Evolutionary conservation across 2,888 invertebrate genomes (phyloP), one percentile per base, ranked within the genome.

Genomic region (Glaucopsyche alexis): DNA sequence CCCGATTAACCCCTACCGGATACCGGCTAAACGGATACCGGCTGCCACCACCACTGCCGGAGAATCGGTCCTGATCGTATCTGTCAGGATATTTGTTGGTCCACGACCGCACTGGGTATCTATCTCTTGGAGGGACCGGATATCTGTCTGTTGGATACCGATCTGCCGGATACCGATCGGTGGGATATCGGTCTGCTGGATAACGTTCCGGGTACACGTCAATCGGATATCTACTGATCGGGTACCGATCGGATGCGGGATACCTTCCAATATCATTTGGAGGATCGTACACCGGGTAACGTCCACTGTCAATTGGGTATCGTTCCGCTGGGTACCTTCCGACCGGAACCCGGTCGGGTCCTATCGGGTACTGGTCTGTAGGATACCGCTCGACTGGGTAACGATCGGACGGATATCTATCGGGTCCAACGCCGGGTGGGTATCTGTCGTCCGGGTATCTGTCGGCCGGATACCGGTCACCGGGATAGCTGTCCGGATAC

Each of bases 361-460:
- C 86, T 78, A 94, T 93, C 14, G 93, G 93, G 64, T 83, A 83
- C 29, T 29, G 29, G n/a, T 80, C 81, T 66, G 81, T 77, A 7
- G 94, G 94, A 78, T 93, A 94, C 81, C 94, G 93, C 76, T 91
- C 93, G 78, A 88, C 86, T 13, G 94, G 93, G 78, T 93, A 94
- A 80, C 94, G 91, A 77, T 91, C 93, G 55, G 87, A 81, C 40
- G 94, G 94, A 77, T 84, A 87, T 74, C 87, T 81, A 72, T 87
- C 89, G 64, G 83, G 79, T 55, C 89, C 87, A 55, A 89, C 87
- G 71, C 88, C 87, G 29, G 86, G 85, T 60, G 94, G 92, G 81
- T 93, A 93, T 83, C 93, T 88, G 80, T 93, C 93, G 75, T 88
- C 88, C 75, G 94, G 91, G 80, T 89, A 89, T 76, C 87, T 81